Conservation (phyloP, 2,888 invertebrate species). For the Morinoia aosen region DNA sequence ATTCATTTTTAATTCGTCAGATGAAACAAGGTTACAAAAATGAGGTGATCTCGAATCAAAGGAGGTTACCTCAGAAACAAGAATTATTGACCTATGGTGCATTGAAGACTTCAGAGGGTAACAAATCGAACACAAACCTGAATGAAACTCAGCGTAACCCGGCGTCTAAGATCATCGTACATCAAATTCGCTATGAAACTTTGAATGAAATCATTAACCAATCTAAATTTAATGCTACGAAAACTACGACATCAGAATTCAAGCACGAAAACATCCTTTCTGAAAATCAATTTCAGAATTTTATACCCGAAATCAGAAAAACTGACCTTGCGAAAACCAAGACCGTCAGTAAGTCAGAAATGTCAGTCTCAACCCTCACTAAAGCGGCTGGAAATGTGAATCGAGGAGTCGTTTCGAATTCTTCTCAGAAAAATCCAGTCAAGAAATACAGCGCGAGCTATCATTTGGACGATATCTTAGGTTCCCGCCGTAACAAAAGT, state of each 20-base stretch:
- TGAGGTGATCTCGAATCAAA: background rate
- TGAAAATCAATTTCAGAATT: background rate
- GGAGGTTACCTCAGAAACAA: background rate
- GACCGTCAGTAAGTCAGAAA: background rate
- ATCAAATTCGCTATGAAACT: background rate
- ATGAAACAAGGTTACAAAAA: background rate
- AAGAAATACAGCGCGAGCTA: background rate
- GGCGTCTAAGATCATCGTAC: background rate
- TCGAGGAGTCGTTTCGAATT: background rate
- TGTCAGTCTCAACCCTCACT: background rate
- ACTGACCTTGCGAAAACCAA: background rate
- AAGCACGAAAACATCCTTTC: background rate
- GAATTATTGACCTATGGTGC: background rate
- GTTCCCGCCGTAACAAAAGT: background rate
- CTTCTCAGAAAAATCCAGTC: background rate
- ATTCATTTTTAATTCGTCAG: background rate
- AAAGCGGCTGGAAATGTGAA: background rate
- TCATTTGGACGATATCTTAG: background rate
- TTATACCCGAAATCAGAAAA: background rate
- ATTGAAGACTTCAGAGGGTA: background rate
- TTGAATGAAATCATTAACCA: background rate
- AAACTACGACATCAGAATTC: background rate
- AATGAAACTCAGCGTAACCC: background rate
- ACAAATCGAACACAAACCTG: background rate
- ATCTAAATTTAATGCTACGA: background rate